Evolutionary conservation across 2,888 invertebrate species (phyloP), one percentile per base, ranked within the genome.

Genomic region (Eupeodes latifasciatus): DNA sequence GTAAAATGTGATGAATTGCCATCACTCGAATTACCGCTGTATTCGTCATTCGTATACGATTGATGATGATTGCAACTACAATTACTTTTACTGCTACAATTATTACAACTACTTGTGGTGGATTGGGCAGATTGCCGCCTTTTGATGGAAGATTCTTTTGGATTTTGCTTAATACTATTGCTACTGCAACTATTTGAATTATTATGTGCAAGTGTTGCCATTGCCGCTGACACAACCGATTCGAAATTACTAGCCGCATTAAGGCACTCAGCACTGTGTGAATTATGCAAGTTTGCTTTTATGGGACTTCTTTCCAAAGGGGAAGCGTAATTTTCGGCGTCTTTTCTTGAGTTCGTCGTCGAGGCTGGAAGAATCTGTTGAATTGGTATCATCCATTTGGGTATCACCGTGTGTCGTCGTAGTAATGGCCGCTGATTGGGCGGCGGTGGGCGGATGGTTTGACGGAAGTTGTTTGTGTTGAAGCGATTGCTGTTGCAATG

Each of bases 261-360:
- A 36, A 90, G 74, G 69, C 90, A 89, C 40, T 85, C 90, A 76
- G 89, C 89, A 76, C 90, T 90, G 62, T 88, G 89, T 6, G 90
- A 89, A 82, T 81, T 91, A 91, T 90, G 90, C 90, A 90, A 90
- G 90, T 86, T 91, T 91, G 79, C 79, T 90, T 89, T 91, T 91
- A 72, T 89, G 88, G 87, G 90, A 90, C 88, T 91, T 91, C 82
- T 91, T 91, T 84, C 91, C 91, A 83, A 91, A 91, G 79, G 91
- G 91, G 83, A 91, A 91, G 62, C 90, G 91, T 72, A 91, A 84
- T 90, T 91, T 91, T 91, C 91, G 84, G 75, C 91, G 90, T 86
- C 90, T 89, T 61, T 90, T 91, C 82, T 91, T 91, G 89, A 89
- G 85, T 66, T 91, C 91, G 81, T 87, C 91, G 84, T 74, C 88